These are phyloP conservation scores for Syngnathus scovelli DNA, from an alignment of 2,113 vertebrate genomes.

Conservation along the genomic window DNA sequence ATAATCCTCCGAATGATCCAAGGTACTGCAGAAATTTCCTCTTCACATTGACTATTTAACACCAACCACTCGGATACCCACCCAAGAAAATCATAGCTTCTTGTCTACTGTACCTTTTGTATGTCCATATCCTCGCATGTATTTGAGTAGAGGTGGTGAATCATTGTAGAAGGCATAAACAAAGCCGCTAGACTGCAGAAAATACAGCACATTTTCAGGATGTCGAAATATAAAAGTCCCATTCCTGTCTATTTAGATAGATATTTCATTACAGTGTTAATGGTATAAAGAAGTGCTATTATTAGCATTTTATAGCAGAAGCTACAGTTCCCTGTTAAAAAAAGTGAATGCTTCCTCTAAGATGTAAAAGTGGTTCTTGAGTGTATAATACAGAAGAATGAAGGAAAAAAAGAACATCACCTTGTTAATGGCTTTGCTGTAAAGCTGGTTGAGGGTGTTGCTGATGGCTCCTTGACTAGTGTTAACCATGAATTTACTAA, in stretches of 20 bases:
- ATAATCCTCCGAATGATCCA: neutral
- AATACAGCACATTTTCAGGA: slow-evolving; percentile 6
- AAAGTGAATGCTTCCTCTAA: neutral
- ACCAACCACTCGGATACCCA: neutral
- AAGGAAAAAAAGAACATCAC: slow-evolving; percentile 53
- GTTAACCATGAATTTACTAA: slow-evolving; percentile 75
- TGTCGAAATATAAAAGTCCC: neutral
- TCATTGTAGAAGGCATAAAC: slow-evolving; percentile 87
- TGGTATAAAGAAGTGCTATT: neutral
- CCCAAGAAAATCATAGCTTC: neutral
- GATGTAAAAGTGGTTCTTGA: neutral
- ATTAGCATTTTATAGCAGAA: neutral
- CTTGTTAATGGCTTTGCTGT: slow-evolving; percentile 64
- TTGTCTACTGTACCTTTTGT: slow-evolving; percentile 78
- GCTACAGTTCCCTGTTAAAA: slow-evolving; percentile 19
- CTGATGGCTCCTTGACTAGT: slow-evolving; percentile 72
- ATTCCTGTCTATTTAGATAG: neutral
- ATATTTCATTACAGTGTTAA: neutral
- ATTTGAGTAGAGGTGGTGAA: slow-evolving; percentile 69
- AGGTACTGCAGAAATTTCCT: neutral
- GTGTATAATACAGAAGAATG: neutral
- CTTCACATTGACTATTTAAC: neutral
- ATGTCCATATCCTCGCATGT: slow-evolving; percentile 72
- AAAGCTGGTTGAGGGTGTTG: slow-evolving; percentile 79
- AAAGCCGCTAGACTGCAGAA: slow-evolving; percentile 62